Percentiles rank a stretch among this genome's conserved stretches.
phyloP scores from a whole-genome alignment of 2,797 vertebrate species.

The Spondyliosoma cantharus region DNA sequence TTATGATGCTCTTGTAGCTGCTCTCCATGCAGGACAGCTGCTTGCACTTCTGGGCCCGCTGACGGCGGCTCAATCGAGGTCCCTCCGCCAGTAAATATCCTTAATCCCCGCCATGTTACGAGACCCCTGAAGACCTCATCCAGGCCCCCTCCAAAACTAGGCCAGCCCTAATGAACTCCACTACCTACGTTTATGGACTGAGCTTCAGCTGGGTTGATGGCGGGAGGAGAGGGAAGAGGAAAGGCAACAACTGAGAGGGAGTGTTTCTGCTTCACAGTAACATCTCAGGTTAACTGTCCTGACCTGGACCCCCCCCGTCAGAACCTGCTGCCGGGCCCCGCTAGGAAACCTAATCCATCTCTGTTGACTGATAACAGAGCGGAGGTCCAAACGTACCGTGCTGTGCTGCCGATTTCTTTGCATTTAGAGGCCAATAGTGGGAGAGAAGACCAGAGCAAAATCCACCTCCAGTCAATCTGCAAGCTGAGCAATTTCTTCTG shows the following conservation, averaged over 20 bases:
- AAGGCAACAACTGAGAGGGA: conserved; percentile 1
- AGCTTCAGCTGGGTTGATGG: conserved; percentile 33
- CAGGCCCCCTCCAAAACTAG: conserved; percentile 23
- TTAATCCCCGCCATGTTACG: background rate
- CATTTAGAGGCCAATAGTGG: background rate
- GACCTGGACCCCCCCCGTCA: background rate
- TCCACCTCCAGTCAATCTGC: background rate
- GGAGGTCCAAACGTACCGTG: background rate
- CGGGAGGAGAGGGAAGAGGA: background rate
- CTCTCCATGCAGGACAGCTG: background rate
- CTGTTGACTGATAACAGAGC: background rate
- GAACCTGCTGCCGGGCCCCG: background rate
- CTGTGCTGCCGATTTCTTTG: no score
- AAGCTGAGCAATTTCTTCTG: background rate
- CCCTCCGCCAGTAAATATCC: conserved; percentile 8
- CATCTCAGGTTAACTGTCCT: conserved; percentile 25
- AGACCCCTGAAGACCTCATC: background rate
- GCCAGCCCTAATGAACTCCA: conserved; percentile 51
- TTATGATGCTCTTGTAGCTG: conserved; percentile 7
- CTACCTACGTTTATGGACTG: conserved; percentile 48
- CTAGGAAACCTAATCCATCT: background rate
- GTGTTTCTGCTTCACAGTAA: conserved; percentile 14
- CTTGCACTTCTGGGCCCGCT: background rate
- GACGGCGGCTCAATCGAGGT: background rate
- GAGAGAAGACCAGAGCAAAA: background rate